Percentiles rank a stretch among this genome's conserved stretches.
phyloP scores from a whole-genome alignment of 2,797 vertebrate species.

The Microctenopoma steveboyesi region DNA sequence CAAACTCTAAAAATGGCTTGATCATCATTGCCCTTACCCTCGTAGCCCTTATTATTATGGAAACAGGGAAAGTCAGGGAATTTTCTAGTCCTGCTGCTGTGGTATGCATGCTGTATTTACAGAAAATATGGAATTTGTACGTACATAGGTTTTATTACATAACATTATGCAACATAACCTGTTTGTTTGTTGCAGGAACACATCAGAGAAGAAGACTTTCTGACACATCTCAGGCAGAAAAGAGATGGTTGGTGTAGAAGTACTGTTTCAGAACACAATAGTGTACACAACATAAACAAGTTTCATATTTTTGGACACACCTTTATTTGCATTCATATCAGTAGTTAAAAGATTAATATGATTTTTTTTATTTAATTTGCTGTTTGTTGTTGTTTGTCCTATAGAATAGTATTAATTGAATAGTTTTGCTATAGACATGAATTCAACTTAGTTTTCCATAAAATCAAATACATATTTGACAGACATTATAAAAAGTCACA shows the following conservation, averaged over 20 bases:
- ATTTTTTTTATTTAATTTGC: too few relatives aligned
- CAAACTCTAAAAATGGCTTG: slow-evolving; percentile 37
- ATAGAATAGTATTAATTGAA: too few relatives aligned
- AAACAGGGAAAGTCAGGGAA: slow-evolving; percentile 45
- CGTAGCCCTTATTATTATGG: slow-evolving; percentile 47
- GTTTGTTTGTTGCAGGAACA: slow-evolving; percentile 30
- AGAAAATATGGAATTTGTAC: slow-evolving; percentile 31
- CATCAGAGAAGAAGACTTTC: slow-evolving; percentile 24
- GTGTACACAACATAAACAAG: neutral
- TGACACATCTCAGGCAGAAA: slow-evolving; percentile 48
- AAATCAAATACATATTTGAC: too few relatives aligned
- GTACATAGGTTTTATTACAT: neutral
- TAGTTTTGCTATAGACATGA: too few relatives aligned
- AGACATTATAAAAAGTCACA: too few relatives aligned
- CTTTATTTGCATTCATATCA: neutral
- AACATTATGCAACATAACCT: slow-evolving; percentile 1
- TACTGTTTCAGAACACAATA: neutral
- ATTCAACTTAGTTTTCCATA: too few relatives aligned
- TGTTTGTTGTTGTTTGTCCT: too few relatives aligned
- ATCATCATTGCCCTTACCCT: slow-evolving; percentile 42
- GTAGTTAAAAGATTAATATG: neutral
- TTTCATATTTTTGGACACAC: neutral
- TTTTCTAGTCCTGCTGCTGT: slow-evolving; percentile 15
- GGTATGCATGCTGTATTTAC: slow-evolving; percentile 52
- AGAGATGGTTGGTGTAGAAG: slow-evolving; percentile 53